Percentiles rank a stretch among this genome's conserved stretches.
These are phyloP conservation scores for Carcina quercana DNA, from an alignment of 2,888 invertebrate species.

Conservation along the genomic window DNA sequence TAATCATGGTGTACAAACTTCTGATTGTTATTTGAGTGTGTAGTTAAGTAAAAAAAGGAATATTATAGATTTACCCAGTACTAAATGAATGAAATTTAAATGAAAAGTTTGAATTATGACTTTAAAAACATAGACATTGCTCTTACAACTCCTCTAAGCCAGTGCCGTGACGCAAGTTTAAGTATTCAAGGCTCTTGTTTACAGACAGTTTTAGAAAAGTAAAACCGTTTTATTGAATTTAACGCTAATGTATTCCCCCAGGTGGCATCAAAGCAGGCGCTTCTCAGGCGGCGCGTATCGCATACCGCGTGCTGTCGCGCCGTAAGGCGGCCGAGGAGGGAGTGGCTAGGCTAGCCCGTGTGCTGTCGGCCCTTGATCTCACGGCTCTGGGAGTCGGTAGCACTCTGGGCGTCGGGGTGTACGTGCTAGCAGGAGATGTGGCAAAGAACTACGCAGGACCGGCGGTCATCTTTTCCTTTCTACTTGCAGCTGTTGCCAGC, in stretches of 20 bases:
- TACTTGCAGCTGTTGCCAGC: constrained; percentile 93
- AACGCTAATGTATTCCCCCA: constrained; percentile 22
- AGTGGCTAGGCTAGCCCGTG: constrained; percentile 76
- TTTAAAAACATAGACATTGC: background rate
- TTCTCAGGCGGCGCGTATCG: constrained; percentile 37
- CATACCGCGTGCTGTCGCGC: constrained; percentile 54
- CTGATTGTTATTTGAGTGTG: no score
- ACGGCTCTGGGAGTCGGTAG: constrained; percentile 89
- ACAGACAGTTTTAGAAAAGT: constrained; percentile 3
- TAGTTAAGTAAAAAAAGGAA: no score
- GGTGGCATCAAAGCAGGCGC: constrained; percentile 60
- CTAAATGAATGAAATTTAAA: background rate
- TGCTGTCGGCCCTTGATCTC: constrained; percentile 86
- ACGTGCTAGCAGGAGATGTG: constrained; percentile 90
- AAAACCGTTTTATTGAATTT: no score
- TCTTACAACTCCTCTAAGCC: background rate
- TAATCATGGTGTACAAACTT: no score
- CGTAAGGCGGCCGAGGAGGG: constrained; percentile 66
- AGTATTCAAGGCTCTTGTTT: background rate
- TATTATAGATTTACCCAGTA: background rate
- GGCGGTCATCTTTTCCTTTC: constrained; percentile 88
- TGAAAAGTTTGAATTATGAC: background rate
- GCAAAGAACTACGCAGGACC: constrained; percentile 89
- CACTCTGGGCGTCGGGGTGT: constrained; percentile 92
- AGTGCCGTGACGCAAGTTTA: background rate